A percentile compares a stretch with the other conserved stretches of the same genome.
These are phyloP conservation scores for Asarcornis scutulata DNA, from an alignment of 2,113 vertebrate species.

Conservation along the genomic window DNA sequence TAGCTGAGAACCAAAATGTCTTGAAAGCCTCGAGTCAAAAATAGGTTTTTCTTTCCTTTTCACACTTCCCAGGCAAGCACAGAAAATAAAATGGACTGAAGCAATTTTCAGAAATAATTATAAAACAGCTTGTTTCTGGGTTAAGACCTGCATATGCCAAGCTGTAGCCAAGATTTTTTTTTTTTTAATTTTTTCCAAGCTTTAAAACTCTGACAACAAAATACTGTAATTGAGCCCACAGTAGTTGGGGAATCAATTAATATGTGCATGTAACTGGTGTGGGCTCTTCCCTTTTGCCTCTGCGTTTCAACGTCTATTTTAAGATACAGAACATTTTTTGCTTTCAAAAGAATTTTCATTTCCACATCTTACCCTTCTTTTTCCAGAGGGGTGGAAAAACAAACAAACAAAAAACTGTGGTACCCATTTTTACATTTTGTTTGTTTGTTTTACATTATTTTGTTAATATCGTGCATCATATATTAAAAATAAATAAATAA, in stretches of 20 bases:
- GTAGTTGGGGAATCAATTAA: slow-evolving; percentile 30
- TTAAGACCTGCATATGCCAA: slow-evolving; percentile 68
- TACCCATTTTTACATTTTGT: no score
- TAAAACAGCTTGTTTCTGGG: slow-evolving; percentile 69
- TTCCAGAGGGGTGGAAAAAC: not conserved
- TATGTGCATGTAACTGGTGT: not conserved
- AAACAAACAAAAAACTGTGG: not conserved
- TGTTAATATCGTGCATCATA: not conserved
- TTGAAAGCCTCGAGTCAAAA: slow-evolving; percentile 63
- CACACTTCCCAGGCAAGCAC: slow-evolving; percentile 60
- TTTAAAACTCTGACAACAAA: slow-evolving; percentile 49
- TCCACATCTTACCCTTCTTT: not conserved
- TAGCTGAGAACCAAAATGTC: slow-evolving; percentile 55
- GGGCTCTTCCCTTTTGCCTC: not conserved
- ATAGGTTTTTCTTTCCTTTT: slow-evolving; percentile 62
- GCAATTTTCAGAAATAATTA: slow-evolving; percentile 70
- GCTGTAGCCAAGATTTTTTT: slow-evolving; percentile 57
- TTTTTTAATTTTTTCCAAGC: not conserved
- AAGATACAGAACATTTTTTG: not conserved
- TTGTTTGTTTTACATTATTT: not conserved
- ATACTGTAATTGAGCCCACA: slow-evolving; percentile 34
- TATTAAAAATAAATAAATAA: not conserved
- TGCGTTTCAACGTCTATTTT: not conserved
- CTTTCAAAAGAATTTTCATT: not conserved
- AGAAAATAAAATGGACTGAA: slow-evolving; percentile 69